Percentiles rank a stretch among this genome's conserved stretches.
phyloP scores from a whole-genome alignment of 2,888 invertebrate genomes.

The Sesia apiformis region DNA sequence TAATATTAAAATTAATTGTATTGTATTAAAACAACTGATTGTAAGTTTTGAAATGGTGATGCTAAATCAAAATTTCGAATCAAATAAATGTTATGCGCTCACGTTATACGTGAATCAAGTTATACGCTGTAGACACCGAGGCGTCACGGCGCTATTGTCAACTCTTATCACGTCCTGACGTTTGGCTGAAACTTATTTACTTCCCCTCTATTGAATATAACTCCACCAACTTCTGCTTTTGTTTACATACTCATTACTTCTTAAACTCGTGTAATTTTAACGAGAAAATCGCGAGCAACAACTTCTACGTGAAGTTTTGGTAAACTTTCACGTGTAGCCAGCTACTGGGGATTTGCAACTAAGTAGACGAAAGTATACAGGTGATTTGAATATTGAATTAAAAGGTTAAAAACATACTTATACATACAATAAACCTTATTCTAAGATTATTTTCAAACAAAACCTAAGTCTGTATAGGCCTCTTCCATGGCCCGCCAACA shows the following conservation, averaged over 20 bases:
- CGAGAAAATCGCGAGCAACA: background rate
- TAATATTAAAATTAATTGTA: too few species aligned
- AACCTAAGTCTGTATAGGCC: too few species aligned
- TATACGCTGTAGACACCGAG: slow-evolving; percentile 22
- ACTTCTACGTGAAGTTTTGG: background rate
- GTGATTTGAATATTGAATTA: background rate
- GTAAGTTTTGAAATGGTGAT: too few species aligned
- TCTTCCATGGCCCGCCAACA: too few species aligned
- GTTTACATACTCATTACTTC: slow-evolving; percentile 17
- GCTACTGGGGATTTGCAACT: too few species aligned
- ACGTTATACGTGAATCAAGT: too few species aligned
- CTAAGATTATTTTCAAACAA: too few species aligned
- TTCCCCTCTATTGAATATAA: slow-evolving; percentile 32
- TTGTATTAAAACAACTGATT: too few species aligned
- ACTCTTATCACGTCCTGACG: slow-evolving; percentile 36
- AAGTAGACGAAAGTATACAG: background rate
- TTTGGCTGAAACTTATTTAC: slow-evolving; percentile 26
- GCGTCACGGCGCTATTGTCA: slow-evolving; percentile 33
- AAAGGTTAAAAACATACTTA: background rate
- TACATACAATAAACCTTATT: background rate
- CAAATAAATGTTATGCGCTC: too few species aligned
- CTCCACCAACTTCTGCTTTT: slow-evolving; percentile 18
- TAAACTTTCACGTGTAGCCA: background rate
- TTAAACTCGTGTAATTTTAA: background rate
- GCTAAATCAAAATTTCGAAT: too few species aligned